These are phyloP conservation scores for Nomada goodeniana DNA, from an alignment of 2,888 invertebrate species.

Conservation along the genomic window DNA sequence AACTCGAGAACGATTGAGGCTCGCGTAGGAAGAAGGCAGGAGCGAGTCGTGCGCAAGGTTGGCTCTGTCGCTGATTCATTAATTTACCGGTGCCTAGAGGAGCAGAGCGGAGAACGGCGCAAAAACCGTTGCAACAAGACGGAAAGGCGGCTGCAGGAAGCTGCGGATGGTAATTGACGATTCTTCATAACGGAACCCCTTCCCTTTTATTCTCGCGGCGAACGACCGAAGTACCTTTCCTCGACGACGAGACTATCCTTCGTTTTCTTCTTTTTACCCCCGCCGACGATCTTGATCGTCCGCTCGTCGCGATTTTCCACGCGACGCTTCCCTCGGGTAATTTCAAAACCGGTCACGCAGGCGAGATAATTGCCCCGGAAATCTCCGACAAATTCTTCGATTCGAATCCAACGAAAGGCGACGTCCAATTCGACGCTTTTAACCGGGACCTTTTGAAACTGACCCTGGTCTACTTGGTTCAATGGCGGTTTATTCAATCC, in stretches of 20 bases:
- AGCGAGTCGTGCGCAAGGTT: conserved; percentile 32
- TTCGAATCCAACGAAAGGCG: neutral
- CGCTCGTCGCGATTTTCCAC: too few relatives aligned
- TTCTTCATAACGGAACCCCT: conserved; percentile 47
- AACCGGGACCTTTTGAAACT: conserved; percentile 36
- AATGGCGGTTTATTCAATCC: conserved; percentile 50
- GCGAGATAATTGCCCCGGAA: too few relatives aligned
- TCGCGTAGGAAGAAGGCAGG: conserved; percentile 28
- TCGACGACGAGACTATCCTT: conserved; percentile 14
- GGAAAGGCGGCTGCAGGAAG: conserved; percentile 46
- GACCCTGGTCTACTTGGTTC: conserved; percentile 50
- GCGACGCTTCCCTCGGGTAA: too few relatives aligned
- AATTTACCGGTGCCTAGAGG: conserved; percentile 47
- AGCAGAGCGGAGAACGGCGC: conserved; percentile 29
- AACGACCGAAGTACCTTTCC: conserved; percentile 18
- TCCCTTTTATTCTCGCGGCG: conserved; percentile 33
- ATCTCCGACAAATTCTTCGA: too few relatives aligned
- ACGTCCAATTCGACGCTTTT: conserved; percentile 28
- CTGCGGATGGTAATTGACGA: conserved; percentile 41
- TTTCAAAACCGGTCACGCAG: too few relatives aligned
- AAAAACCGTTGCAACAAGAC: conserved; percentile 45
- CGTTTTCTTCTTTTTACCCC: neutral
- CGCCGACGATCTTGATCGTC: neutral
- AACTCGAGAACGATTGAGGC: neutral
- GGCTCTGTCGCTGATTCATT: conserved; percentile 52